phyloP scores from a whole-genome alignment of 2,888 invertebrate species.

The Agonopterix arenella region DNA sequence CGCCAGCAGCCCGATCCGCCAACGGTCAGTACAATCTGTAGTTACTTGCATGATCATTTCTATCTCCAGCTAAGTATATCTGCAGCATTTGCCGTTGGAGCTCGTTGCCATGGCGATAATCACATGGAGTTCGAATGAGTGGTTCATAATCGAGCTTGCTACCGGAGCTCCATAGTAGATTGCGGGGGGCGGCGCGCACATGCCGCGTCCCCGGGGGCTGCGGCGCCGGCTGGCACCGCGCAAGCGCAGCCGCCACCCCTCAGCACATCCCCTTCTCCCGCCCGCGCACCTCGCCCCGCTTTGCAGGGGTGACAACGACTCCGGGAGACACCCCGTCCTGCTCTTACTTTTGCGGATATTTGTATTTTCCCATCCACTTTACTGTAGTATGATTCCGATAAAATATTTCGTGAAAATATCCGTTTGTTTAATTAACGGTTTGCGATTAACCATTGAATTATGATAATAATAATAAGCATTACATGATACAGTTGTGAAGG shows the following conservation, averaged over 20 bases:
- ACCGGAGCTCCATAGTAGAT: slow-evolving; percentile 15
- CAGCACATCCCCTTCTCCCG: slow-evolving; percentile 19
- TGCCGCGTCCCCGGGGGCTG: slow-evolving; percentile 43
- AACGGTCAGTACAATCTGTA: slow-evolving; percentile 71
- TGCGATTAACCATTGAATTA: slow-evolving; percentile 25
- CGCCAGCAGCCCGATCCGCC: slow-evolving; percentile 81
- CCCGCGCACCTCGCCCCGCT: slow-evolving; percentile 31
- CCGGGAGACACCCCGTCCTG: slow-evolving; percentile 42
- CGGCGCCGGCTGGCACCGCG: slow-evolving; percentile 31
- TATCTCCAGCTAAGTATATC: neutral
- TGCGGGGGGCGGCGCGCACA: slow-evolving; percentile 34
- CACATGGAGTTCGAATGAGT: slow-evolving; percentile 56
- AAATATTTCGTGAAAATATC: neutral
- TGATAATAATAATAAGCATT: slow-evolving; percentile 26
- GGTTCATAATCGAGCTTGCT: slow-evolving; percentile 53
- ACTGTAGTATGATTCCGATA: slow-evolving; percentile 12
- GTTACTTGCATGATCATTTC: neutral
- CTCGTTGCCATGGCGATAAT: slow-evolving; percentile 47
- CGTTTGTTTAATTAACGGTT: slow-evolving; percentile 20
- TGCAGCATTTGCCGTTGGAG: slow-evolving; percentile 5
- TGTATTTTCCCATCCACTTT: slow-evolving; percentile 44
- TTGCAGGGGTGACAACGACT: slow-evolving; percentile 48
- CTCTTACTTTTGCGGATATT: slow-evolving; percentile 66
- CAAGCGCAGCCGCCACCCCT: slow-evolving; percentile 45
- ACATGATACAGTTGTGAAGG: slow-evolving; percentile 18